Percentiles rank a stretch among this genome's conserved stretches.
These are phyloP conservation scores for Spialia ferax DNA, from an alignment of 2,888 invertebrate genomes.

Conservation along the genomic window DNA sequence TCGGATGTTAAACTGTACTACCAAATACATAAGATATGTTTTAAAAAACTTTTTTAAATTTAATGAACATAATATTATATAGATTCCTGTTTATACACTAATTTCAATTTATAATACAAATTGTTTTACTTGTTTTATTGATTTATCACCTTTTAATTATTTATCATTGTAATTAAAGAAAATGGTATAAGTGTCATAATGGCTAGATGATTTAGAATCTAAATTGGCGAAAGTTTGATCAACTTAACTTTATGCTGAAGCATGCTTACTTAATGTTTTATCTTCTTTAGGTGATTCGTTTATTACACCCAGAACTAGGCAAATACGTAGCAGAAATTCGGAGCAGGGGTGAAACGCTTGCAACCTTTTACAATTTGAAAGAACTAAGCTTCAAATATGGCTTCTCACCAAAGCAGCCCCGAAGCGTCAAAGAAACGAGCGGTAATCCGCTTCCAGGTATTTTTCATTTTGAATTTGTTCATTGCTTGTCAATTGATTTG, in stretches of 20 bases:
- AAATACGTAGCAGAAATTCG: slow-evolving; percentile 53
- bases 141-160: too few species aligned
- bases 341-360: slow-evolving; percentile 52
- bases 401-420: slow-evolving; percentile 62
- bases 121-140: too few species aligned
- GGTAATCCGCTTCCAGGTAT: slow-evolving; percentile 68
- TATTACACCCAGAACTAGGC: slow-evolving; percentile 54
- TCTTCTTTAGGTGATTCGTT: slow-evolving; percentile 57
- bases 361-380: slow-evolving; percentile 59
- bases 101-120: too few species aligned
- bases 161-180: too few species aligned
- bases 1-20: too few species aligned
- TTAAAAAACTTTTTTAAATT: too few species aligned
- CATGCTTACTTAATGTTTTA: background rate
- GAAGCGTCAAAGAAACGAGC: slow-evolving; percentile 65
- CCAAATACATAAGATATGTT: too few species aligned
- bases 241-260: background rate
- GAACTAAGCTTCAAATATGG: slow-evolving; percentile 63
- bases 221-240: background rate
- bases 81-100: too few species aligned
- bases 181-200: too few species aligned
- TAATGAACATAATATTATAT: too few species aligned
- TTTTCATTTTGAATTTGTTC: background rate
- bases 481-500: too few species aligned
- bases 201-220: too few species aligned